Base-by-base conservation (phyloP, 2,113 vertebrate species). In the Spermophilus dauricus region DNA sequence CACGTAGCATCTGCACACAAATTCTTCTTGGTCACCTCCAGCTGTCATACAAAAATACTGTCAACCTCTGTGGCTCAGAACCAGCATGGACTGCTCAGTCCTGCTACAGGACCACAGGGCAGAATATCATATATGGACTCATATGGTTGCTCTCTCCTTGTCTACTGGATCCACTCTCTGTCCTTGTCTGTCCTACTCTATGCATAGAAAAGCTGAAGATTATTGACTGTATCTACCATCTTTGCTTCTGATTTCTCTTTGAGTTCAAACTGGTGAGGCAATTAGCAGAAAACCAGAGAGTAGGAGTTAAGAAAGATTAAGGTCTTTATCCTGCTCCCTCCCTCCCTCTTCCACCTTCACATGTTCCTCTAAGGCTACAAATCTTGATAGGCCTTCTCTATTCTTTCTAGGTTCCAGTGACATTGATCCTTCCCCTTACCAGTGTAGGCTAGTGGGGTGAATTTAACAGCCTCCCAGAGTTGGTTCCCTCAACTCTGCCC, bases 121-220 rank as follows among this genome's bases (percentile, higher is more conserved):
- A 89, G 32, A 96, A 86, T 84, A 78, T 70, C n/a, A 83, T 0
- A 80, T 10, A 16, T 86, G 30, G 26, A 90, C 3, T 34, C 51
- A 3, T 83, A 1, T 78, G 34, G 11, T 76, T 96, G 86, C 69
- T 95, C 45, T 94, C 32, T 90, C 24, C 12, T 94, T 97, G 12
- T 16, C 13, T 10, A 26, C 4, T 45, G 70, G 17, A 63, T 67
- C 24, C 11, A 88, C 48, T 78, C 11, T 32, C 67, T 37, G 20
- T 24, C 14, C 1, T 84, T 85, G 8, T 85, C 37, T 86, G 32
- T 26, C 42, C 10, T 88, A 53, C 5, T 90, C 32, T 81, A 42
- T 12, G 2, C 28, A 24, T 24, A 88, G 42, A 24, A 11, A 48
- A 80, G 42, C 2, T 30, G 20, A 83, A 94, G 8, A 58, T 22